A percentile compares a stretch with the other conserved stretches of the same genome.
These are phyloP conservation scores for Ciona savignyi DNA, from an alignment of 23 tunicate genomes.

Conservation along the genomic window DNA sequence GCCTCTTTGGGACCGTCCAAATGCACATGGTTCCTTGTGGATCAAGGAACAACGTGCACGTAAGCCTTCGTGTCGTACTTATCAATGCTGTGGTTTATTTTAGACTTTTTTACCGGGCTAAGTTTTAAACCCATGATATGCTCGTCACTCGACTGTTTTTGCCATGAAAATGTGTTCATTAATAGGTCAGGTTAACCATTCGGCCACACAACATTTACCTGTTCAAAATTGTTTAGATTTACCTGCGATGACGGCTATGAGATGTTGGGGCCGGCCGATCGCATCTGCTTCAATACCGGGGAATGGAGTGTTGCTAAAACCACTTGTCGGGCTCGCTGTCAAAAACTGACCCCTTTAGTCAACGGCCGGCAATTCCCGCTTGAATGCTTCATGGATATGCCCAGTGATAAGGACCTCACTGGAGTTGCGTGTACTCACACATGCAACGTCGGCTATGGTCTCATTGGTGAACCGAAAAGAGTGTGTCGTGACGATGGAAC, in stretches of 20 bases:
- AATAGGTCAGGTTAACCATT: too few relatives aligned
- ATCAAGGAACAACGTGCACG: background rate
- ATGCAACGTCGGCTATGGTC: constrained; percentile 8
- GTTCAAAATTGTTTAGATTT: constrained; percentile 10
- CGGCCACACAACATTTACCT: too few relatives aligned
- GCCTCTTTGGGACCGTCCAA: constrained; percentile 8
- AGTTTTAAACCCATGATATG: too few relatives aligned
- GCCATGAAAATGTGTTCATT: too few relatives aligned
- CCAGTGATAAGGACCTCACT: too few relatives aligned
- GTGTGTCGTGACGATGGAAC: constrained; percentile 28
- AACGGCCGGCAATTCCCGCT: constrained; percentile 13
- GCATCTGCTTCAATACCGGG: constrained; percentile 35
- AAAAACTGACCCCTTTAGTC: background rate
- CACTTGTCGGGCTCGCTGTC: constrained; percentile 31
- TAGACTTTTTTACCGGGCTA: too few relatives aligned
- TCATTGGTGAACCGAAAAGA: constrained; percentile 13
- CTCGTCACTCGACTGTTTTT: too few relatives aligned
- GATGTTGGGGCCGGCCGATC: constrained; percentile 7
- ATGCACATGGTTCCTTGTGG: background rate
- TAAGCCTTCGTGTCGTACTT: too few relatives aligned
- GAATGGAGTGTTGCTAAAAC: constrained; percentile 30
- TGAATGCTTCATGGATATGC: too few relatives aligned
- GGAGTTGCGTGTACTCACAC: constrained; percentile 7
- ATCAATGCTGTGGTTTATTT: too few relatives aligned
- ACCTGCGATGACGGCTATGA: constrained; percentile 14